Evolutionary conservation across 1,140 invertebrate species (phyloP).

Genomic region (Zeugodacus cucurbitae): DNA sequence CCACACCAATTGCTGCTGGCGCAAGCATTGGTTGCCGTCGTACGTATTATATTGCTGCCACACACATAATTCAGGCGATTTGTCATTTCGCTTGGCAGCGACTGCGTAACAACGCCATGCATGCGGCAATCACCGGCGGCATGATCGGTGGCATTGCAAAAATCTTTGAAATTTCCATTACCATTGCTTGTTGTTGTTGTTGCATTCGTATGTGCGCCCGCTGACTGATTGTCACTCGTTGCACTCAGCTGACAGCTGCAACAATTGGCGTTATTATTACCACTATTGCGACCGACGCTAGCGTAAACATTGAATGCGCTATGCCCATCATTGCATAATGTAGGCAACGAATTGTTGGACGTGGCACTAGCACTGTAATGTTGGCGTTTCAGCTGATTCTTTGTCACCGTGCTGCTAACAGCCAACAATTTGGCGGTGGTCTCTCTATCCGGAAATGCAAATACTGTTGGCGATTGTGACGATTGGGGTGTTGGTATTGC

Average conservation of each 20-base stretch:
- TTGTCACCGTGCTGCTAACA: conserved; percentile 54
- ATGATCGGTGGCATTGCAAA: neutral
- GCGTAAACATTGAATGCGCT: conserved; percentile 33
- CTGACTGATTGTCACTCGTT: neutral
- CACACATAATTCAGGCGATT: neutral
- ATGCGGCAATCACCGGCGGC: neutral
- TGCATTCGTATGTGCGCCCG: neutral
- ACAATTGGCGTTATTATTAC: neutral
- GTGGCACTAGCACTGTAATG: neutral
- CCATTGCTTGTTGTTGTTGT: neutral
- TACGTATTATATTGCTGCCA: neutral
- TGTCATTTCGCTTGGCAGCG: conserved; percentile 26
- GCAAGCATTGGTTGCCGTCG: neutral
- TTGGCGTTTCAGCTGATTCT: conserved; percentile 42
- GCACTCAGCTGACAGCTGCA: neutral
- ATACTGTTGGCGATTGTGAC: conserved; percentile 46
- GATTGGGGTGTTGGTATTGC: neutral
- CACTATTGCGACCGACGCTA: neutral
- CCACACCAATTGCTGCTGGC: neutral
- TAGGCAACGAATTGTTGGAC: neutral
- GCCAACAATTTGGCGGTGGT: conserved; percentile 61
- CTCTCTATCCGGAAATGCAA: conserved; percentile 56
- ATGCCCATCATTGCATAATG: neutral
- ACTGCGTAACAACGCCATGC: neutral
- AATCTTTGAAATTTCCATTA: neutral